phyloP scores from a whole-genome alignment of 92 coral and sea anemone species.

The Hydrozoanthus gracilis region DNA sequence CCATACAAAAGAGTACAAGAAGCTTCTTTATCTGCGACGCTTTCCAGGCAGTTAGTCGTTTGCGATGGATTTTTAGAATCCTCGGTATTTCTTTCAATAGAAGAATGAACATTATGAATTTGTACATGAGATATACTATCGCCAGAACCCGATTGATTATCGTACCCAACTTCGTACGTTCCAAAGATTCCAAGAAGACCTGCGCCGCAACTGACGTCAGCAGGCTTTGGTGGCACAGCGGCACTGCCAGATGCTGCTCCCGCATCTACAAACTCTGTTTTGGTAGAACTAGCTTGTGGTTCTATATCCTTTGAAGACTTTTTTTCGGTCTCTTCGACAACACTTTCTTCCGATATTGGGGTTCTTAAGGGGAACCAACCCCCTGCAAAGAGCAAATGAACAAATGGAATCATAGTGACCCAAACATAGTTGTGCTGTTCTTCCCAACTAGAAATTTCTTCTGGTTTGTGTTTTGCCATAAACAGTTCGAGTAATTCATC shows the following conservation, averaged over 20 bases:
- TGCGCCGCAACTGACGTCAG: slow-evolving; percentile 19
- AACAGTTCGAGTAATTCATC: slow-evolving; percentile 66
- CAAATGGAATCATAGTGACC: slow-evolving; percentile 82
- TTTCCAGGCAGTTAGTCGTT: background rate
- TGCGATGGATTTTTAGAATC: background rate
- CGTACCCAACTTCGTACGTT: background rate
- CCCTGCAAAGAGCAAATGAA: slow-evolving; percentile 81
- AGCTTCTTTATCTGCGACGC: background rate
- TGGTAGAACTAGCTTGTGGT: background rate
- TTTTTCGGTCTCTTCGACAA: background rate
- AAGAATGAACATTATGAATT: background rate
- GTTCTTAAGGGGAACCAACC: slow-evolving; percentile 16
- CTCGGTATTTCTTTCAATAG: slow-evolving; percentile 31
- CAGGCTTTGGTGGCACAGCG: background rate
- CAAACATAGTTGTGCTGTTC: slow-evolving; percentile 88
- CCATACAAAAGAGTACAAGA: slow-evolving; percentile 49
- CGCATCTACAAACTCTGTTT: slow-evolving; percentile 35
- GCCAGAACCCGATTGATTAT: background rate
- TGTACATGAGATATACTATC: slow-evolving; percentile 18
- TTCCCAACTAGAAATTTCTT: slow-evolving; percentile 74
- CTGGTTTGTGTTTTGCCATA: slow-evolving; percentile 63
- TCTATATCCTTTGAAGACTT: background rate
- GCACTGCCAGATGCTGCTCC: background rate
- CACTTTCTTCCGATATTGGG: background rate
- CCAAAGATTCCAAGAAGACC: slow-evolving; percentile 27